phyloP scores from a whole-genome alignment of 2,888 invertebrate species.

The Agonopterix arenella region DNA sequence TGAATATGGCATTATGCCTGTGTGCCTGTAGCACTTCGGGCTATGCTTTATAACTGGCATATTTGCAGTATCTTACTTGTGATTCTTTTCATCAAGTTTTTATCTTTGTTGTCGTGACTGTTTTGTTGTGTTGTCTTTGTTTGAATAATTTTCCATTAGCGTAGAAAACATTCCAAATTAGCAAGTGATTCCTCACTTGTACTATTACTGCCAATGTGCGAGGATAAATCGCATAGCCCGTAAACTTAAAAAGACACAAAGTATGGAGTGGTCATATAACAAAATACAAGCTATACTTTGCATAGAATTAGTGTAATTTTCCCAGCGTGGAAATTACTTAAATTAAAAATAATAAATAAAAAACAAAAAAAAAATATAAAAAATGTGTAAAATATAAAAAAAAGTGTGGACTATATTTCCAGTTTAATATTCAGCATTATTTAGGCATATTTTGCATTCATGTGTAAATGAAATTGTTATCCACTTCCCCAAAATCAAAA shows the following conservation, averaged over 20 bases:
- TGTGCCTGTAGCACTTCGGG: conserved; percentile 67
- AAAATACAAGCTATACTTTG: conserved; percentile 93
- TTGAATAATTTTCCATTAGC: conserved; percentile 12
- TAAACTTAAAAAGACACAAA: conserved; percentile 66
- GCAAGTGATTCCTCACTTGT: conserved; percentile 57
- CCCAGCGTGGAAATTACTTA: conserved; percentile 80
- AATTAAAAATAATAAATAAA: conserved; percentile 39
- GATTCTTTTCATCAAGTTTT: conserved; percentile 31
- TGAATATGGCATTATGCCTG: conserved; percentile 56
- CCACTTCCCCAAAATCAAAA: conserved; percentile 51
- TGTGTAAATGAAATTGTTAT: conserved; percentile 43
- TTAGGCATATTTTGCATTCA: conserved; percentile 70
- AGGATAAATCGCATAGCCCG: conserved; percentile 74
- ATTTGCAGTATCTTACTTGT: conserved; percentile 70
- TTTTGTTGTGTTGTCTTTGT: conserved; percentile 11
- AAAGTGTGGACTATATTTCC: conserved; percentile 72
- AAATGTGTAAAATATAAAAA: conserved; percentile 44
- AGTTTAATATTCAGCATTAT: conserved; percentile 78
- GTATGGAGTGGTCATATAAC: conserved; percentile 74
- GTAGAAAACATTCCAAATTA: conserved; percentile 14
- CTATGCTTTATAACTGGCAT: conserved; percentile 76
- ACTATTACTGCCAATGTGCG: conserved; percentile 71
- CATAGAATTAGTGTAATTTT: conserved; percentile 94
- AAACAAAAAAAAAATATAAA: conserved; percentile 39
- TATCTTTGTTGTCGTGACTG: neutral